Conservation (phyloP, 2,888 invertebrate species). For the Steinernema scapterisci region DNA sequence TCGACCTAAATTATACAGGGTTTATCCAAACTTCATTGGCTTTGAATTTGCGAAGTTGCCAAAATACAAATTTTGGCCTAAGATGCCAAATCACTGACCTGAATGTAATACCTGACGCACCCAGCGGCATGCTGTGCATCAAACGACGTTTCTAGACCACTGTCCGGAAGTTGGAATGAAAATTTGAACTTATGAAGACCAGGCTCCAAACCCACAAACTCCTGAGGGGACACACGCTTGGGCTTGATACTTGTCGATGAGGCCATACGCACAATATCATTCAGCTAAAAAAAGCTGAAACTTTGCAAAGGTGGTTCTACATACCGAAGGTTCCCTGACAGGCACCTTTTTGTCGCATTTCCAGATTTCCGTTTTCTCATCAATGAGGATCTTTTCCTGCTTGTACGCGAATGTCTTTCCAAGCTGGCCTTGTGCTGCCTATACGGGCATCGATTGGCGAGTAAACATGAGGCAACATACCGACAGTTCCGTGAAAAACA, state of each 20-base stretch:
- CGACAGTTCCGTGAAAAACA: slow-evolving; percentile 40
- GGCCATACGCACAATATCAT: slow-evolving; percentile 1
- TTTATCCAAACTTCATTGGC: too few relatives aligned
- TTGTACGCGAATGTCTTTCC: slow-evolving; percentile 32
- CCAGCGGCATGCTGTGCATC: slow-evolving; percentile 43
- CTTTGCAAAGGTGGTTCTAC: background rate
- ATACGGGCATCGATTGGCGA: background rate
- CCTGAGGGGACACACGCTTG: background rate
- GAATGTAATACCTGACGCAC: slow-evolving; percentile 41
- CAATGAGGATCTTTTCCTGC: slow-evolving; percentile 37
- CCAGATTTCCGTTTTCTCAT: slow-evolving; percentile 35
- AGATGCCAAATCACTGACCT: slow-evolving; percentile 30
- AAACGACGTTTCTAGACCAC: slow-evolving; percentile 43
- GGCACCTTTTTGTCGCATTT: background rate
- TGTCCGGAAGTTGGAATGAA: slow-evolving; percentile 37
- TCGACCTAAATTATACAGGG: slow-evolving; percentile 32
- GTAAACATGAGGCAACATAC: slow-evolving; percentile 34
- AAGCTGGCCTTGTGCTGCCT: slow-evolving; percentile 39
- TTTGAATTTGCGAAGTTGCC: too few relatives aligned
- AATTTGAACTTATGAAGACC: slow-evolving; percentile 40
- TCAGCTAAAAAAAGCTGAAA: background rate
- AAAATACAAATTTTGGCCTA: too few relatives aligned
- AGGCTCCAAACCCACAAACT: slow-evolving; percentile 33
- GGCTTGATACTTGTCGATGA: background rate
- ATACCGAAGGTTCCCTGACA: slow-evolving; percentile 29